These are phyloP conservation scores for Myathropa florea DNA, from an alignment of 2,888 invertebrate species.

Conservation along the genomic window DNA sequence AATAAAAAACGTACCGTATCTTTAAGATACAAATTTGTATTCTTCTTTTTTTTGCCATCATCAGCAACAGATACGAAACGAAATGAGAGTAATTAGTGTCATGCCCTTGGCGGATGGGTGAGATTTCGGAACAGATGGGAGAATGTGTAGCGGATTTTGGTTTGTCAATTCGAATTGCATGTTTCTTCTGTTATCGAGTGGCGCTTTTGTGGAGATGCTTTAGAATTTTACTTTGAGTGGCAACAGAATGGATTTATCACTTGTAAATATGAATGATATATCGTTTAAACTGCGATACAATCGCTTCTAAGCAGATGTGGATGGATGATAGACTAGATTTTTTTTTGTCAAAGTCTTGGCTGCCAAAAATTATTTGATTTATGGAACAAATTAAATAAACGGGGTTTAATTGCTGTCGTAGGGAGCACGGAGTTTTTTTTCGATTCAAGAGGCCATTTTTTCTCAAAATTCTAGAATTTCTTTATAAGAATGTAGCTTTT, in stretches of 20 bases:
- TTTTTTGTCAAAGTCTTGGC: too few species aligned
- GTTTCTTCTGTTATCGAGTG: not conserved
- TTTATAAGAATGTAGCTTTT: too few species aligned
- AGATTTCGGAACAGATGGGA: conserved; percentile 22
- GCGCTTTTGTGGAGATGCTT: not conserved
- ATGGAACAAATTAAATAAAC: too few species aligned
- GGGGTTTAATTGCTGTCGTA: too few species aligned
- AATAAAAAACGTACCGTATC: conserved; percentile 13
- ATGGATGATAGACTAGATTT: too few species aligned
- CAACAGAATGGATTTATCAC: not conserved
- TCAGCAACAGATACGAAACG: conserved; percentile 17
- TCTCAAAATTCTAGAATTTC: too few species aligned
- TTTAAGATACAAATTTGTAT: not conserved
- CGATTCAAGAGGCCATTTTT: too few species aligned
- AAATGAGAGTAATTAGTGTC: conserved; percentile 57
- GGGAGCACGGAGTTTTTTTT: too few species aligned
- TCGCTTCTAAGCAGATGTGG: too few species aligned
- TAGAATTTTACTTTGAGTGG: not conserved
- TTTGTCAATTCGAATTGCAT: not conserved
- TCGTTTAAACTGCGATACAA: too few species aligned
- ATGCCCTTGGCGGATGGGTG: conserved; percentile 39
- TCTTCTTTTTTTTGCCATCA: not conserved
- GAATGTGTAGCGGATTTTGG: conserved; percentile 3
- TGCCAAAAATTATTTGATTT: too few species aligned
- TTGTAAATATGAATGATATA: too few species aligned